Evolutionary conservation across 2,888 invertebrate genomes (phyloP), one percentile per base, ranked within the genome.

Genomic region (Cremastobaeus sp.): DNA sequence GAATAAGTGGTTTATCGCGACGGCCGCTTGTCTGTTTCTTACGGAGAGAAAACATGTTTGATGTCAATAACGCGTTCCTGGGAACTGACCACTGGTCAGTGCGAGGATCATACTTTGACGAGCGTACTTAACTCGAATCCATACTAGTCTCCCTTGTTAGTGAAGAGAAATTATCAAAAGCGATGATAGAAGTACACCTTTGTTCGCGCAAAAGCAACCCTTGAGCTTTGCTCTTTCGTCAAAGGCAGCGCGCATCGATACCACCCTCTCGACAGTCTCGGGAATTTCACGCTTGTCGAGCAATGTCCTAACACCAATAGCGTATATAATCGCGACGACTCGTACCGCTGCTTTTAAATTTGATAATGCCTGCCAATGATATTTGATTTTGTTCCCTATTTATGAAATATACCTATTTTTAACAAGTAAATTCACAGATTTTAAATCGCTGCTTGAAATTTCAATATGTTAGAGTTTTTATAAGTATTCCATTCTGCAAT

Each of bases 41-140:
- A 74, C 69, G 30, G 60, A 60, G 18, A 76, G 77, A 80, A 80
- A 82, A 82, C 80, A 82, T 66, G 73, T 66, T 73, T 70, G 72
- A 73, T 66, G 73, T 76, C 73, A 54, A 65, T 68, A 64, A 71
- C 65, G 43, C 54, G 41, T 41, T 57, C 50, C 69, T 72, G 60
- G 69, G 64, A 76, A 80, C 78, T 86, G 85, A 83, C 86, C 86
- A 79, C 34, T 83, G 86, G 85, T 85, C 86, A 85, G 80, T 83
- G 82, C 81, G 30, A 48, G 30, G 48, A 52, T 48, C 55, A 28
- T 66, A 72, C 70, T 66, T 60, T 76, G 76, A 76, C 68, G 66
- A 68, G 74, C 74, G 59, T 71, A 68, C 74, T 76, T 71, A 74
- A 71, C 70, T 68, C 41, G 60, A 45, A 11, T 21, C 55, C 18